Base-by-base conservation (phyloP, 2,888 invertebrate genomes). In the Thysanoteuthis rhombus region DNA sequence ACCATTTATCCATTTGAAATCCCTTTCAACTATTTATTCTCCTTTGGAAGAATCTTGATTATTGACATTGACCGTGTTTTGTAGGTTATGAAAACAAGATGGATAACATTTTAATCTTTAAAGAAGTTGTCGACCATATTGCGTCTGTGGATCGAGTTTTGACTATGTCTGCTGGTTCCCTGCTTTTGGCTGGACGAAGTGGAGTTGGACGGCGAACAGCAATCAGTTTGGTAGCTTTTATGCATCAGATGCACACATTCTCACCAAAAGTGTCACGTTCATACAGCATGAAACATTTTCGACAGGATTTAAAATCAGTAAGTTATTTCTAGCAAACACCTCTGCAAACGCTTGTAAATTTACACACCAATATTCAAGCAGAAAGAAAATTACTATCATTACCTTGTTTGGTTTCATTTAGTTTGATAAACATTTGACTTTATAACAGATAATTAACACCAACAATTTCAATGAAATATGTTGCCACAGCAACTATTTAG, bases 151-250 rank as follows among this genome's bases (percentile, higher is more conserved):
- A 98, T 94, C 97, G 98, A 94, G 97, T 98, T 0, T 96, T 98
- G 89, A 97, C 98, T 22, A 97, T 97, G 93, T 97, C 98, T 10
- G 97, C 98, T 28, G 98, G 98, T 0, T 98, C 98, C 58, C 96
- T 98, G n/a, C 97, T 98, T 89, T 97, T 98, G 94, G 98, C 98
- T 95, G 99, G 98, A 0, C 97, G 98, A 95, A 98, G 98, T 52
- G 99, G 99, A 91, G 98, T 98, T 93, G 98, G 99, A 0, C 97
- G 99, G 89, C 98, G 98, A 95, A 98, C 98, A 28, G 98, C 98
- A 0, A 98, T 98, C 0, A 98, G 98, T 95, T 97, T 99, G 12
- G 98, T 98, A 0, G 98, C 98, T 22, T 98, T 98, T 93, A 97
- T 98, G 96, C 98, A 98, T 95, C 98, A 98, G 93, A 98, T 98